phyloP scores from a whole-genome alignment of 2,888 invertebrate species.

The Apeira syringaria region DNA sequence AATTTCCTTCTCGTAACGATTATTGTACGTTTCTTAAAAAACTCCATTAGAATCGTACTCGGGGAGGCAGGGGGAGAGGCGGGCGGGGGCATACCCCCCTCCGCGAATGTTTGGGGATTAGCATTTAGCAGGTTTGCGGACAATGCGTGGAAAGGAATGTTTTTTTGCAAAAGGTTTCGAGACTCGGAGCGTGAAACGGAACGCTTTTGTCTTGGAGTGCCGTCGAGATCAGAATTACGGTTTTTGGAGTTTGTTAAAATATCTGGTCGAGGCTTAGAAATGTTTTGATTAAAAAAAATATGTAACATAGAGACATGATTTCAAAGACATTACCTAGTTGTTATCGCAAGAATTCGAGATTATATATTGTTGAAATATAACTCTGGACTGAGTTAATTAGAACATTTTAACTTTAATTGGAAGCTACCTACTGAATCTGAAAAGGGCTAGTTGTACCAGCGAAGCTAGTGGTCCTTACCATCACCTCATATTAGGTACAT shows the following conservation, averaged over 20 bases:
- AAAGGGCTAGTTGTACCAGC: no score
- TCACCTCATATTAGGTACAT: no score
- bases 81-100: slow-evolving; percentile 28
- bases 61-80: slow-evolving; percentile 31
- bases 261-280: slow-evolving; percentile 4
- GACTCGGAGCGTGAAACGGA: slow-evolving; percentile 25
- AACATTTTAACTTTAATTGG: no score
- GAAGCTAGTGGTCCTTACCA: no score
- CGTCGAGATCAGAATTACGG: slow-evolving; percentile 23
- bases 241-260: slow-evolving; percentile 19
- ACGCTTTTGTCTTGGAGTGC: slow-evolving; percentile 34
- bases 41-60: slow-evolving; percentile 62
- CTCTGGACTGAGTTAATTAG: no score
- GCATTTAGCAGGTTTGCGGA: slow-evolving; percentile 55
- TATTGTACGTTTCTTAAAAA: slow-evolving; percentile 64
- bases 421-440: no score
- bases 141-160: slow-evolving; percentile 42
- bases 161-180: slow-evolving; percentile 32
- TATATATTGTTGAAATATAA: no score
- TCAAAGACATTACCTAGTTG: no score
- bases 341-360: no score
- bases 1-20: slow-evolving; percentile 68
- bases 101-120: slow-evolving; percentile 47
- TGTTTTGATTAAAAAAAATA: background rate
- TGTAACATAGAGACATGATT: no score